phyloP scores from a whole-genome alignment of 2,113 vertebrate species.

The Myiozetetes cayanensis region DNA sequence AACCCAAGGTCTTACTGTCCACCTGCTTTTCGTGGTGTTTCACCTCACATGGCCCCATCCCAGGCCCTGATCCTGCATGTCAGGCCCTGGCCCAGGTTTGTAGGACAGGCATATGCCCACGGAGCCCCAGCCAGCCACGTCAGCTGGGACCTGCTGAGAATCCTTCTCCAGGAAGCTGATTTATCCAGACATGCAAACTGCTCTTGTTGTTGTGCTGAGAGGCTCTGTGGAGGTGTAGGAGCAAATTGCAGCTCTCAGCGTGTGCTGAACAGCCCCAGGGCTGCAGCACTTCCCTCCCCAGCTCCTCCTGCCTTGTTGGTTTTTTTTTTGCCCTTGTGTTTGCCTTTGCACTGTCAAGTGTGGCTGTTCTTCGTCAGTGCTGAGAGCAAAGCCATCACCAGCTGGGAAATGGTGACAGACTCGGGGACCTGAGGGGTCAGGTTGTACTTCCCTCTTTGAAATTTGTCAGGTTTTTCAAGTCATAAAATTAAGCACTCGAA shows the following conservation, averaged over 20 bases:
- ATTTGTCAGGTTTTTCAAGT: neutral
- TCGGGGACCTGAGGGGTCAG: neutral
- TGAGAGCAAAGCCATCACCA: neutral
- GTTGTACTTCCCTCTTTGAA: neutral
- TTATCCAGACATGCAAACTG: slow-evolving; percentile 20
- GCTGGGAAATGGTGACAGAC: neutral
- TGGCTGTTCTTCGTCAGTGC: neutral
- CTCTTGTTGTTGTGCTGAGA: neutral
- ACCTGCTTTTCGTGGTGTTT: neutral
- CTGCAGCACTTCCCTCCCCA: neutral
- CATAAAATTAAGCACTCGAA: neutral
- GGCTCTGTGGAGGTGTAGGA: neutral
- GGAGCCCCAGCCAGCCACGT: neutral
- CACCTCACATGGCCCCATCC: neutral
- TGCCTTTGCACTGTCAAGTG: neutral
- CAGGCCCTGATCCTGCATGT: neutral
- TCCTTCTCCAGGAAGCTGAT: neutral
- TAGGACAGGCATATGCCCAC: neutral
- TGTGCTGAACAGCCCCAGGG: neutral
- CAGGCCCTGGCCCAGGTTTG: neutral
- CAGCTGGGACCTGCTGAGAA: slow-evolving; percentile 35
- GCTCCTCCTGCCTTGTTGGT: neutral
- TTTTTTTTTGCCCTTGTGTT: neutral
- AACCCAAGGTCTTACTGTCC: neutral
- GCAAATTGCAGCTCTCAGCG: slow-evolving; percentile 28